Evolutionary conservation across 2,113 vertebrate species (phyloP).

Genomic region (Pithys albifrons): DNA sequence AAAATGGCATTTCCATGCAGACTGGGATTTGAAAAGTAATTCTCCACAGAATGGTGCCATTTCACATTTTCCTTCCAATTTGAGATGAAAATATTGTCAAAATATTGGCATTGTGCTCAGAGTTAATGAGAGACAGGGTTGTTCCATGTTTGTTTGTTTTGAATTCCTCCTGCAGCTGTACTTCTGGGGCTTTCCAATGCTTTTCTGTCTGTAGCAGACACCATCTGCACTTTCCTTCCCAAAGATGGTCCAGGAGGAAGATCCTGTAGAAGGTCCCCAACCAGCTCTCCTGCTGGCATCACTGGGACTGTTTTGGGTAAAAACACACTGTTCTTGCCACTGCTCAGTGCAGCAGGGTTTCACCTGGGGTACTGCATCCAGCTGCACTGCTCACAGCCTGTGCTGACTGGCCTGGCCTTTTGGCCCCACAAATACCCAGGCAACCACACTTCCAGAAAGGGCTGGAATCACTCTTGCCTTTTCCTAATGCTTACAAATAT

Average conservation of each 20-base stretch:
- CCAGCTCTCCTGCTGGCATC: background rate
- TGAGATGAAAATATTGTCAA: background rate
- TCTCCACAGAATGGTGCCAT: background rate
- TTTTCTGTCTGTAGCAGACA: background rate
- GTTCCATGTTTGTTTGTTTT: background rate
- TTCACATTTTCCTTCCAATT: background rate
- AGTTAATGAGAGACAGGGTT: background rate
- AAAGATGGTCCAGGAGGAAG: background rate
- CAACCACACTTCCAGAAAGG: background rate
- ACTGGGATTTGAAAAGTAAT: background rate
- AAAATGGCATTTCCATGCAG: background rate
- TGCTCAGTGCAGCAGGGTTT: background rate
- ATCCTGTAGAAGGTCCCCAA: background rate
- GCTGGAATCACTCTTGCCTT: background rate
- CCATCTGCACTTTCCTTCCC: background rate
- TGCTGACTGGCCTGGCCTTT: background rate
- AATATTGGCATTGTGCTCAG: background rate
- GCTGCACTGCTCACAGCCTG: background rate
- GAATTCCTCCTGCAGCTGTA: background rate
- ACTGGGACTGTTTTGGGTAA: background rate
- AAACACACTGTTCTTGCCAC: accelerated
- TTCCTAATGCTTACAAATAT: background rate
- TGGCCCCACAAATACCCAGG: background rate
- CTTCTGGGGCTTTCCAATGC: background rate
- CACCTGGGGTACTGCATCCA: background rate